Evolutionary conservation across 2,888 invertebrate species (phyloP).

Genomic region (Cosmopolites sordidus): DNA sequence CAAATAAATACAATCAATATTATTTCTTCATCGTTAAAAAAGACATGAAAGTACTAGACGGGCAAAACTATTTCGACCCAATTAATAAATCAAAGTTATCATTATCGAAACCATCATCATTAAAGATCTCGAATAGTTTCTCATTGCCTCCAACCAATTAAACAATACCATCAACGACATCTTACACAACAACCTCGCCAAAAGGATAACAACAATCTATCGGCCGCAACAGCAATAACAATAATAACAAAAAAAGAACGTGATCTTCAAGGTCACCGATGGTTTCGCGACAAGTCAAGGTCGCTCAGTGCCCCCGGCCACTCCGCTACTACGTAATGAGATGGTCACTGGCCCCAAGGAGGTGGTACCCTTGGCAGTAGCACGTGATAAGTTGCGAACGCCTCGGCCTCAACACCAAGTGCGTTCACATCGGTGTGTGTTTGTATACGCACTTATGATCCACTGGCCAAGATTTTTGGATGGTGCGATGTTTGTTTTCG

Average conservation of each 20-base stretch:
- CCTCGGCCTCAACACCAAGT: neutral
- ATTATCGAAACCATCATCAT: no score
- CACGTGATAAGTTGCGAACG: neutral
- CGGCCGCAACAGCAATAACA: neutral
- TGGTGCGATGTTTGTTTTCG: no score
- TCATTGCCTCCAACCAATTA: neutral
- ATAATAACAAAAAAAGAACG: neutral
- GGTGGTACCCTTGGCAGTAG: neutral
- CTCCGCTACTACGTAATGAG: slow-evolving; percentile 1
- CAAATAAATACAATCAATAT: no score
- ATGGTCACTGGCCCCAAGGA: slow-evolving; percentile 2
- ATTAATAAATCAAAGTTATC: no score
- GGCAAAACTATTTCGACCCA: no score
- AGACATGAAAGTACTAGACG: no score
- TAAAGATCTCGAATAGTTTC: neutral
- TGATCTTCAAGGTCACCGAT: slow-evolving; percentile 5
- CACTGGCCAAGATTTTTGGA: neutral
- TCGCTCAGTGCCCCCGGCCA: slow-evolving; percentile 7
- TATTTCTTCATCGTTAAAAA: no score
- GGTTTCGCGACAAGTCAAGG: slow-evolving; percentile 10
- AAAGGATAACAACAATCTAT: slow-evolving; percentile 4
- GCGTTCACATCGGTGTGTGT: neutral
- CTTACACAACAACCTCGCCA: neutral
- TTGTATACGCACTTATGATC: neutral
- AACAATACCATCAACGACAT: neutral